A percentile compares a stretch with the other conserved stretches of the same genome.
These are phyloP conservation scores for Elegia similella DNA, from an alignment of 2,888 invertebrate genomes.

Conservation along the genomic window DNA sequence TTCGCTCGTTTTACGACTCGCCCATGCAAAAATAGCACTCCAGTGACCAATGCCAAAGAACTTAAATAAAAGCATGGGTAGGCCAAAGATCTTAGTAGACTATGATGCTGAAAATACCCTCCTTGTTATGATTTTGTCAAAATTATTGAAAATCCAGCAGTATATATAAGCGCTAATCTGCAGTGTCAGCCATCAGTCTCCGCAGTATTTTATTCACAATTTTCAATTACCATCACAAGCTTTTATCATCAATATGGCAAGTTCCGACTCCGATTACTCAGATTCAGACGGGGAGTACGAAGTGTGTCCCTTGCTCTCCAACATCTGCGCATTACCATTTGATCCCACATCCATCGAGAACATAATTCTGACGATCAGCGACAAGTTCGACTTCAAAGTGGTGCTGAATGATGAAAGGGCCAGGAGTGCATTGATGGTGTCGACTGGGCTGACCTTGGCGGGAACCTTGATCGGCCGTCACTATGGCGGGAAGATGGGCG, in stretches of 20 bases:
- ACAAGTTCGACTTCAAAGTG: constrained; percentile 65
- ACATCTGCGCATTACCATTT: constrained; percentile 47
- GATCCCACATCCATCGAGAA: constrained; percentile 56
- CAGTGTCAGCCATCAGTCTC: background rate
- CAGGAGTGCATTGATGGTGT: constrained; percentile 52
- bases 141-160: background rate
- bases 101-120: constrained; percentile 6
- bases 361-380: constrained; percentile 57
- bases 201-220: background rate
- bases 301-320: constrained; percentile 37
- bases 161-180: background rate
- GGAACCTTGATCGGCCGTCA: constrained; percentile 65
- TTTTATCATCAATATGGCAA: background rate
- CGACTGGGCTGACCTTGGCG: constrained; percentile 61
- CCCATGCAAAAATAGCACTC: no score
- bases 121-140: background rate
- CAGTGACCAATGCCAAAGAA: no score
- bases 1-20: no score
- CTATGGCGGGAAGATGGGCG: constrained; percentile 66
- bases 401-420: constrained; percentile 46
- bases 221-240: background rate
- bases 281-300: constrained; percentile 48
- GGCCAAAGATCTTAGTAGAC: no score
- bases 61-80: no score
- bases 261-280: constrained; percentile 25